Evolutionary conservation across 2,888 invertebrate genomes (phyloP), one percentile per base, ranked within the genome.

Genomic region (Omphaloscelis lunosa): DNA sequence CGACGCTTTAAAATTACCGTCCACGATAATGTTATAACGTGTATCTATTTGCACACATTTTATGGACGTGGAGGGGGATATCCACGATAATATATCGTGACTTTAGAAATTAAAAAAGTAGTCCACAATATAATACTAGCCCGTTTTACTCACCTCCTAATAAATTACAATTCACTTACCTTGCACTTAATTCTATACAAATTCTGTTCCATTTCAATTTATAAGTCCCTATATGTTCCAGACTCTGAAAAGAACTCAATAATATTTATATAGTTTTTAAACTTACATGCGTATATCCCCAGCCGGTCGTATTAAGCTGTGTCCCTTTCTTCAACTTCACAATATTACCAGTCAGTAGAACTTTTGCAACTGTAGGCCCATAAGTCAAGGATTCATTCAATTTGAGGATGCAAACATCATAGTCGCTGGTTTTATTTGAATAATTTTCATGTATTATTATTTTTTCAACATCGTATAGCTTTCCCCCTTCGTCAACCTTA

Each of bases 381-480:
- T 88, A 90, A 51, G 34, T 85, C 65, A 91, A 48, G 7, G 79
- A 67, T 53, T 88, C 82, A 45, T 88, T 87, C 75, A 88, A 72
- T 82, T 88, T 88, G 1, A 88, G 66, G 8, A 88, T 56, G 51
- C 77, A 82, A 51, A 91, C 72, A 77, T 91, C 91, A 70, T 86
- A 87, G 63, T 89, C 89, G 1, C 27, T 63, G 5, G 88, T 89
- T 66, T n/a, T 76, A 62, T 84, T 83, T 5, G 81, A 79, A 72
- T 87, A 91, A n/a, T 66, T 70, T 62, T 88, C 69, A 66, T 91
- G 91, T n/a, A 75, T 39, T 61, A 89, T 82, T 72, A 89, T 89
- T 79, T 90, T 87, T 72, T 91, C 89, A 23, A 91, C 77, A 5
- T 91, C 90, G 66, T 89, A 89, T 0, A 90, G n/a, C 12, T 82